These are phyloP conservation scores for Microcebus ravelobensis DNA, from an alignment of 2,113 vertebrate species.

Conservation along the genomic window DNA sequence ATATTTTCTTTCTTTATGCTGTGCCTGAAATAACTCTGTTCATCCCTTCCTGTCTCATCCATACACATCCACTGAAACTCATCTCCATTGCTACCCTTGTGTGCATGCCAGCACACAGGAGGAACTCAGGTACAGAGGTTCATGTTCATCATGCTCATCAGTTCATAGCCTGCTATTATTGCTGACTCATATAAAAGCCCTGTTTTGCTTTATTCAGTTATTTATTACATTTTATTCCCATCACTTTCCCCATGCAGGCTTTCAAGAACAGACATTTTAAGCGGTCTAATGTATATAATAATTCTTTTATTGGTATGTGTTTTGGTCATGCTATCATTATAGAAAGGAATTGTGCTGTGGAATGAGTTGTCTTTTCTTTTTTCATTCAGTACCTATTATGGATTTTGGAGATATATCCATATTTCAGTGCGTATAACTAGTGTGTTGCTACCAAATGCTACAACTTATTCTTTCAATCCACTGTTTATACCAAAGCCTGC, in stretches of 20 bases:
- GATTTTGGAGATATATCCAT: background rate
- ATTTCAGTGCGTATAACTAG: background rate
- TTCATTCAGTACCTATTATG: background rate
- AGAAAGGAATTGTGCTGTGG: background rate
- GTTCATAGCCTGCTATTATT: background rate
- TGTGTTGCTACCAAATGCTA: background rate
- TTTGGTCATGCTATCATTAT: background rate
- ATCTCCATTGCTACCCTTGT: background rate
- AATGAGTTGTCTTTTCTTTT: background rate
- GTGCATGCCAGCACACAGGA: background rate
- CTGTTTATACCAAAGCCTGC: background rate
- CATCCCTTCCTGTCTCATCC: background rate
- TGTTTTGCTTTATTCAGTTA: background rate
- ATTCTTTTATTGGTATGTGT: background rate
- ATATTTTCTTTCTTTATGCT: background rate
- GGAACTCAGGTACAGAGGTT: background rate
- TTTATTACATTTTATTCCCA: background rate
- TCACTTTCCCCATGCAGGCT: rapidly evolving
- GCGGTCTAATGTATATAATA: background rate
- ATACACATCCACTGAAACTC: background rate
- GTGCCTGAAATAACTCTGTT: background rate
- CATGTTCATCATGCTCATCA: background rate
- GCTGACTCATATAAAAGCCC: background rate
- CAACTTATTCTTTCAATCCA: background rate
- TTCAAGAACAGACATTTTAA: background rate